phyloP scores from a whole-genome alignment of 2,888 invertebrate species.

The Erpobdella octoculata region DNA sequence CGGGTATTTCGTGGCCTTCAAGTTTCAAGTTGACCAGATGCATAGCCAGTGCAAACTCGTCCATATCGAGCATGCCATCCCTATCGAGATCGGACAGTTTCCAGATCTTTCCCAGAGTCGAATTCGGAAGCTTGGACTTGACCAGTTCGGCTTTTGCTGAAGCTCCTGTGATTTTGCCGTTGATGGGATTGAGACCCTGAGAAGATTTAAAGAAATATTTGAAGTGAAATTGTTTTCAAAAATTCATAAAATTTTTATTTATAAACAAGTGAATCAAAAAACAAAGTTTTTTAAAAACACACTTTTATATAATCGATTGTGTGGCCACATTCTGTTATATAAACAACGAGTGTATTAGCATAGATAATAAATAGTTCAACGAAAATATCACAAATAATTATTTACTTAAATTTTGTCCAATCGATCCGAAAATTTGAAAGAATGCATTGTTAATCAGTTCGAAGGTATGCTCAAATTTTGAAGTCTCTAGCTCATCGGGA shows the following conservation, averaged over 20 bases:
- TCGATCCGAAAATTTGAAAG: no score
- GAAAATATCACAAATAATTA: no score
- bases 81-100: constrained; percentile 91
- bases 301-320: background rate
- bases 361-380: no score
- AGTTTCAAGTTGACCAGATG: constrained; percentile 58
- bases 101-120: constrained; percentile 90
- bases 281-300: background rate
- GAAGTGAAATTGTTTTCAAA: constrained; percentile 57
- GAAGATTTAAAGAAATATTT: constrained; percentile 53
- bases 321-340: no score
- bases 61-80: constrained; percentile 88
- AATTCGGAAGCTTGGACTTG: constrained; percentile 93
- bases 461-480: no score
- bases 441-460: no score
- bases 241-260: background rate
- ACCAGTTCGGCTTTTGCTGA: constrained; percentile 87
- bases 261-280: background rate
- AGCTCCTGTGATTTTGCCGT: constrained; percentile 79
- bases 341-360: no score
- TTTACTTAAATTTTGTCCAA: no score
- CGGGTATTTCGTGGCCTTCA: constrained; percentile 78
- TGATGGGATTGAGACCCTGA: constrained; percentile 62
- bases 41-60: constrained; percentile 96
- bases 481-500: no score